A percentile compares a stretch with the other conserved stretches of the same genome.
Evolutionary conservation across 1,140 invertebrate genomes (phyloP).

Genomic region (Laodelphax striatellus): DNA sequence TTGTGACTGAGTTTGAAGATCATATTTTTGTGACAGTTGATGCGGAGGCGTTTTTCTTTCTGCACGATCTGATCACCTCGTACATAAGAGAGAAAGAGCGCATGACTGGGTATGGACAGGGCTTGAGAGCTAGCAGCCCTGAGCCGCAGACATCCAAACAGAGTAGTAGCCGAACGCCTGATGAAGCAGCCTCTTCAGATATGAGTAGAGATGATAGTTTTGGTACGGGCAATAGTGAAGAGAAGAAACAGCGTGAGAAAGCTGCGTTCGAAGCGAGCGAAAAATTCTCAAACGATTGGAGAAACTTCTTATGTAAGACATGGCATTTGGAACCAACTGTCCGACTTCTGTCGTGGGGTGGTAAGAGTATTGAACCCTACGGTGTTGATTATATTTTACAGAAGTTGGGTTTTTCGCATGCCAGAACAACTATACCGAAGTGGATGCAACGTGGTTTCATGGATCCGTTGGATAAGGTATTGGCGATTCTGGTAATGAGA

Average conservation of each 20-base stretch:
- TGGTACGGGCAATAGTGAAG: conserved; percentile 32
- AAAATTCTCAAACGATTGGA: conserved; percentile 72
- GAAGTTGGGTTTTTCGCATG: conserved; percentile 92
- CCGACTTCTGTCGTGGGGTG: conserved; percentile 86
- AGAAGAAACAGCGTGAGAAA: conserved; percentile 33
- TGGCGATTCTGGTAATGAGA: conserved; percentile 55
- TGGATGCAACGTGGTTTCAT: conserved; percentile 96
- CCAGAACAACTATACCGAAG: conserved; percentile 95
- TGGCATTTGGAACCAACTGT: conserved; percentile 98
- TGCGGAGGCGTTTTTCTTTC: conserved; percentile 93
- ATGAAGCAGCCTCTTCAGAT: neutral
- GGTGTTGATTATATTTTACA: conserved; percentile 95
- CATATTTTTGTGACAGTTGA: conserved; percentile 97
- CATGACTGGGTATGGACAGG: conserved; percentile 36
- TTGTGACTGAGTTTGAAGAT: conserved; percentile 96
- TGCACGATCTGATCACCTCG: conserved; percentile 92
- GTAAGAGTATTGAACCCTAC: conserved; percentile 92
- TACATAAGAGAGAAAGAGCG: conserved; percentile 88
- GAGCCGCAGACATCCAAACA: neutral
- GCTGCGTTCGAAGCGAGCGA: conserved; percentile 39
- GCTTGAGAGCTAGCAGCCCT: conserved; percentile 24
- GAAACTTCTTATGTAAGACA: conserved; percentile 87
- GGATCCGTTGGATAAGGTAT: conserved; percentile 81
- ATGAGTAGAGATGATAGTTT: conserved; percentile 29
- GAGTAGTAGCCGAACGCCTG: neutral